Conservation (phyloP, 1,140 invertebrate genomes). For the Asobara japonica region DNA sequence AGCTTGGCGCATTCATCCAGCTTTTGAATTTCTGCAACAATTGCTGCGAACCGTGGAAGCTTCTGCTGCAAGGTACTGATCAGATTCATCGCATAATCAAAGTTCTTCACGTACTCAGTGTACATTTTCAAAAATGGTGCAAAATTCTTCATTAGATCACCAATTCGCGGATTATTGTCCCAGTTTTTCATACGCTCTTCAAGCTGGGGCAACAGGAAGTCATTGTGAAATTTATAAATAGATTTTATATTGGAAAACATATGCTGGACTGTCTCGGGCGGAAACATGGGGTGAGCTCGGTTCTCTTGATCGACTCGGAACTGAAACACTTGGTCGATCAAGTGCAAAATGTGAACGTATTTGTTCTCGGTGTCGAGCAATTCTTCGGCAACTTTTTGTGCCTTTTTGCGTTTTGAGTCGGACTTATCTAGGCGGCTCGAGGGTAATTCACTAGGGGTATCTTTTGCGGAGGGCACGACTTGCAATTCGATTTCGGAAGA, state of each 20-base stretch:
- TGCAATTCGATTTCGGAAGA: constrained; percentile 55
- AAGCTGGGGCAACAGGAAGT: constrained; percentile 75
- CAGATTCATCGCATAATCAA: constrained; percentile 71
- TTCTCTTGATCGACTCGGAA: constrained; percentile 65
- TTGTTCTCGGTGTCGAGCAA: constrained; percentile 76
- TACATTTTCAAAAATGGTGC: constrained; percentile 82
- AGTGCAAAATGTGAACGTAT: constrained; percentile 75
- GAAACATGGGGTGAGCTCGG: constrained; percentile 65
- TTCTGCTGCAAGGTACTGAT: constrained; percentile 73
- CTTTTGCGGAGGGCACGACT: constrained; percentile 43
- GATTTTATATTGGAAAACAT: constrained; percentile 67
- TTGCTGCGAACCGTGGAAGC: constrained; percentile 71
- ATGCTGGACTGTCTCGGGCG: constrained; percentile 59
- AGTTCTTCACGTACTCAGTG: constrained; percentile 77
- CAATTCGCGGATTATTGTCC: constrained; percentile 70
- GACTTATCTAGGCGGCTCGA: constrained; percentile 34
- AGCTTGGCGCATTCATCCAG: constrained; percentile 73
- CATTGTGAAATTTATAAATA: constrained; percentile 73
- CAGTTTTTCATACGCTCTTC: constrained; percentile 72
- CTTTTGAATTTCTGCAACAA: constrained; percentile 76
- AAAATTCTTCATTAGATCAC: constrained; percentile 81
- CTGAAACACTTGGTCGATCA: constrained; percentile 77
- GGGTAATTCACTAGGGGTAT: constrained; percentile 29
- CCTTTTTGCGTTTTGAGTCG: constrained; percentile 60
- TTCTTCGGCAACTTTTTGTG: constrained; percentile 73